Conservation (phyloP, 2,888 invertebrate genomes). For the Heliconius sara region DNA sequence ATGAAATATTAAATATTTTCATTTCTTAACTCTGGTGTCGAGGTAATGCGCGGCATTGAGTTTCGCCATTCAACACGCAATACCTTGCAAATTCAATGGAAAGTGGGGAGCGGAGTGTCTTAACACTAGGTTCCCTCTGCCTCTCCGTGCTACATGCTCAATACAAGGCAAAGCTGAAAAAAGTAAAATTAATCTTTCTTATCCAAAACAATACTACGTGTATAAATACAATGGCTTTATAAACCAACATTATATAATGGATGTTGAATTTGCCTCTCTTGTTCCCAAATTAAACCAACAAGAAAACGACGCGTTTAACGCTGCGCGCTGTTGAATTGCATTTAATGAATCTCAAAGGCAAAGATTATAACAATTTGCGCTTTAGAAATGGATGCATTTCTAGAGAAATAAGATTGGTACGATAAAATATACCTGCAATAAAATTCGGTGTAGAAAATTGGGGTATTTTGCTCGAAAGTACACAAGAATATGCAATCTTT, state of each 20-base stretch:
- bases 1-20: too few relatives aligned
- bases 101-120: too few relatives aligned
- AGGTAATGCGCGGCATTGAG: too few relatives aligned
- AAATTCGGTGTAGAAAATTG: constrained; percentile 15
- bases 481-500: background rate
- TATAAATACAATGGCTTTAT: background rate
- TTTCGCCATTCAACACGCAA: too few relatives aligned
- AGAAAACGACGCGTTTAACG: background rate
- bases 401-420: constrained; percentile 6
- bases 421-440: constrained; percentile 21
- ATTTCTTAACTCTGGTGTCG: too few relatives aligned
- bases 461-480: background rate
- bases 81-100: too few relatives aligned
- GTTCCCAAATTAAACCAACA: background rate
- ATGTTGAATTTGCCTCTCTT: background rate
- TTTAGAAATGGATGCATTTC: constrained; percentile 4
- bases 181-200: background rate
- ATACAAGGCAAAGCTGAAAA: background rate
- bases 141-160: too few relatives aligned
- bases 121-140: too few relatives aligned
- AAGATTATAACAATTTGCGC: constrained; percentile 22
- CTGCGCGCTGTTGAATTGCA: constrained; percentile 7
- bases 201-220: background rate
- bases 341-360: constrained; percentile 6
- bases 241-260: background rate